Conservation (phyloP, 92 coral and sea anemone genomes). For the Zoanthus solanderi region DNA sequence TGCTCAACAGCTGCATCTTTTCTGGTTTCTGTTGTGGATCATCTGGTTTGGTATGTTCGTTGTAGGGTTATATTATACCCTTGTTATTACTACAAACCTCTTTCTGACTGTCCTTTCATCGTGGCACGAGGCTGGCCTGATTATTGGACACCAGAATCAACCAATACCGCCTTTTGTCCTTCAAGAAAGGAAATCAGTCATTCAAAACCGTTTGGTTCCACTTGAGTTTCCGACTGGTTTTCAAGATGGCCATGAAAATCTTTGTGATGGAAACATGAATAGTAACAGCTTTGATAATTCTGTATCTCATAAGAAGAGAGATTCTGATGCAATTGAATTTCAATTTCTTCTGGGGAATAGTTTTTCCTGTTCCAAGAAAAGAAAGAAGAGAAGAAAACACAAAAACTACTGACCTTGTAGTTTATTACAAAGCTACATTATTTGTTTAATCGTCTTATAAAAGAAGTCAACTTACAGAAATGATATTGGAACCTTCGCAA, state of each 20-base stretch:
- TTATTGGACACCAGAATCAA: constrained; percentile 12
- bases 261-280: background rate
- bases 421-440: too few species aligned
- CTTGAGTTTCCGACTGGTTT: background rate
- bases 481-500: too few species aligned
- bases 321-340: background rate
- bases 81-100: background rate
- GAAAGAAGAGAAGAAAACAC: constrained; percentile 1
- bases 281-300: background rate
- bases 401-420: background rate
- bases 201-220: background rate
- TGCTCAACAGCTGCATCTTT: background rate
- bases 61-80: background rate
- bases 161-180: constrained; percentile 6
- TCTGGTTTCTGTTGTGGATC: background rate
- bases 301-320: background rate
- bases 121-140: constrained; percentile 9
- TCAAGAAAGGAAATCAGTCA: background rate
- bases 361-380: constrained; percentile 9
- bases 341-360: background rate
- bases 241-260: background rate
- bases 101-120: background rate
- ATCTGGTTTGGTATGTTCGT: constrained; percentile 25
- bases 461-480: too few species aligned
- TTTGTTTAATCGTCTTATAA: too few species aligned